phyloP scores from a whole-genome alignment of 2,888 invertebrate genomes.

The Rhagium mordax region DNA sequence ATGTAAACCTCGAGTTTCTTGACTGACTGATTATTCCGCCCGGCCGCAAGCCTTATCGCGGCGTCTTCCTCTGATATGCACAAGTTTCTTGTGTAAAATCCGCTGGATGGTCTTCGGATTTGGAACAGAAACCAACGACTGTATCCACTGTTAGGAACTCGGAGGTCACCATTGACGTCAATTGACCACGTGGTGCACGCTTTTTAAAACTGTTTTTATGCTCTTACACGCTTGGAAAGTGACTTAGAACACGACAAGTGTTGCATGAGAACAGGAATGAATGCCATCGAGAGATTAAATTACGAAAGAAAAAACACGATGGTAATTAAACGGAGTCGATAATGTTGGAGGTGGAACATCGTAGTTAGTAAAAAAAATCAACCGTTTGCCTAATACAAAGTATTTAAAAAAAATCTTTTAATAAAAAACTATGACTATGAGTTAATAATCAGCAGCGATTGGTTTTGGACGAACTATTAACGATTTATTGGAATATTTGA shows the following conservation, averaged over 20 bases:
- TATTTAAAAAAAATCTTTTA: no score
- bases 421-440: no score
- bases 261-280: not conserved
- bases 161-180: conserved; percentile 62
- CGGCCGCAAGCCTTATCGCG: not conserved
- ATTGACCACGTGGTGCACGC: conserved; percentile 34
- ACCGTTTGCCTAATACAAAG: no score
- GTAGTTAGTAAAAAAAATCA: not conserved
- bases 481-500: no score
- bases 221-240: conserved; percentile 13
- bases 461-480: no score
- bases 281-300: not conserved
- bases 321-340: not conserved
- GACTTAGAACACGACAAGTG: conserved; percentile 1
- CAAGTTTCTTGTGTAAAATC: conserved; percentile 19
- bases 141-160: conserved; percentile 42
- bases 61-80: not conserved
- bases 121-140: conserved; percentile 49
- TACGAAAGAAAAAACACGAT: not conserved
- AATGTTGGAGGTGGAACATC: not conserved
- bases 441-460: no score
- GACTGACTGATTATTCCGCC: not conserved
- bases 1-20: no score
- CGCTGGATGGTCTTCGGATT: conserved; percentile 54
- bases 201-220: conserved; percentile 24